These are phyloP conservation scores for Pseudomyrmex dendroicus DNA, from an alignment of 1,140 invertebrate genomes.

Conservation along the genomic window DNA sequence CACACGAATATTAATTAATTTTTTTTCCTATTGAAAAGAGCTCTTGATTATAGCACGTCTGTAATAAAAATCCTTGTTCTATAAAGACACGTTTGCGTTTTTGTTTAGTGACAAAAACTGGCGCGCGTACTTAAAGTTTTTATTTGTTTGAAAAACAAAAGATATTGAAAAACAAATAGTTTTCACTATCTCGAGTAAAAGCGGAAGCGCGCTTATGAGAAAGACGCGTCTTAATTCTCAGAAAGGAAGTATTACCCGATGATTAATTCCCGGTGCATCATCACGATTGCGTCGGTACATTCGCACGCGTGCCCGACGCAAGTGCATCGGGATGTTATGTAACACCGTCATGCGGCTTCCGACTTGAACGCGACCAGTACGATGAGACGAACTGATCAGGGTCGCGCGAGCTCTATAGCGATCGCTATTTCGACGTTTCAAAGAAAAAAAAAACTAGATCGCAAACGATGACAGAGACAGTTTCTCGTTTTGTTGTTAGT, in stretches of 20 bases:
- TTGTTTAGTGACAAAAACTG: too few species aligned
- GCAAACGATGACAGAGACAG: too few species aligned
- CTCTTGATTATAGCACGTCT: background rate
- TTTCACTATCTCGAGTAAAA: background rate
- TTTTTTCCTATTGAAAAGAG: too few species aligned
- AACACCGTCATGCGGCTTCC: constrained; percentile 8
- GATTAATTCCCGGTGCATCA: constrained; percentile 25
- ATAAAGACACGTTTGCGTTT: too few species aligned
- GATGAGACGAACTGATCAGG: constrained; percentile 1
- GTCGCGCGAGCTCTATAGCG: background rate
- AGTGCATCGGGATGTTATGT: constrained; percentile 1
- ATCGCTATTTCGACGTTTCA: background rate
- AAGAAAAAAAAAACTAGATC: too few species aligned
- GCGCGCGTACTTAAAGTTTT: too few species aligned
- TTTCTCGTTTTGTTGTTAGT: too few species aligned
- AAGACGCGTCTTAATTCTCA: background rate
- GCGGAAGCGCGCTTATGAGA: background rate
- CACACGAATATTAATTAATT: too few species aligned
- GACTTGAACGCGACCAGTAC: background rate
- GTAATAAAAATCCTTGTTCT: too few species aligned
- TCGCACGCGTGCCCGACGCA: background rate
- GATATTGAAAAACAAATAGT: too few species aligned
- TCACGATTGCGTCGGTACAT: background rate
- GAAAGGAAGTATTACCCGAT: background rate
- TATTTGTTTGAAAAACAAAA: too few species aligned